Conservation (phyloP, 2,113 vertebrate species). For the Synchiropus splendidus region DNA sequence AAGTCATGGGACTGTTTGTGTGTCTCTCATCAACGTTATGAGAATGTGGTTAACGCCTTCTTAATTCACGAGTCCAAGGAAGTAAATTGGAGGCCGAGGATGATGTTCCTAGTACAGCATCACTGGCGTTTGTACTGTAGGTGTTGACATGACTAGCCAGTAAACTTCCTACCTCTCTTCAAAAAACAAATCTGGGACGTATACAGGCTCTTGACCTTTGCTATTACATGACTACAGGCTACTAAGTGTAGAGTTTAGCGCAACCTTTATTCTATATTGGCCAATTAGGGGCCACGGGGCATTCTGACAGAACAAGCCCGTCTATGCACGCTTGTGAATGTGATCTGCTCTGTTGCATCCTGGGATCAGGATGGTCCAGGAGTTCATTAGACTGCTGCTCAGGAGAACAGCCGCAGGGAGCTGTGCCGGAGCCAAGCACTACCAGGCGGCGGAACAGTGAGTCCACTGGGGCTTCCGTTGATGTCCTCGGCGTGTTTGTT, state of each 20-base stretch:
- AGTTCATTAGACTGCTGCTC: conserved; percentile 65
- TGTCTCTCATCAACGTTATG: too few species aligned
- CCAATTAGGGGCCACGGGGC: conserved; percentile 54
- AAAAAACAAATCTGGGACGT: conserved; percentile 25
- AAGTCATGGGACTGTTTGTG: too few species aligned
- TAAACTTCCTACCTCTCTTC: too few species aligned
- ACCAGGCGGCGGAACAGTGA: conserved; percentile 58
- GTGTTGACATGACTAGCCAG: too few species aligned
- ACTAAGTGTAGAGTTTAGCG: conserved; percentile 30
- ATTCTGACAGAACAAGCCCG: conserved; percentile 28
- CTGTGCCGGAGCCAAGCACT: conserved; percentile 47
- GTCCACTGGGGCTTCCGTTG: conserved; percentile 58
- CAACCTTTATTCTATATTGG: conserved; percentile 54
- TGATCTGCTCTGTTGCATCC: conserved; percentile 40
- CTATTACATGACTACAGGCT: conserved; percentile 29
- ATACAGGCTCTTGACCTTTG: conserved; percentile 33
- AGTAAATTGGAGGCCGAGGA: too few species aligned
- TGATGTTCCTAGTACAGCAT: too few species aligned
- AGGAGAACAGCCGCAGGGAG: conserved; percentile 60
- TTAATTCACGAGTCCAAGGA: too few species aligned
- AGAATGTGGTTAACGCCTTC: too few species aligned
- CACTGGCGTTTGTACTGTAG: too few species aligned
- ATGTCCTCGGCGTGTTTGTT: conserved; percentile 67
- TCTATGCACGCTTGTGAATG: conserved; percentile 25
- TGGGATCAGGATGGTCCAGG: conserved; percentile 48